phyloP scores from a whole-genome alignment of 2,888 invertebrate species.

The Erynnis tages region DNA sequence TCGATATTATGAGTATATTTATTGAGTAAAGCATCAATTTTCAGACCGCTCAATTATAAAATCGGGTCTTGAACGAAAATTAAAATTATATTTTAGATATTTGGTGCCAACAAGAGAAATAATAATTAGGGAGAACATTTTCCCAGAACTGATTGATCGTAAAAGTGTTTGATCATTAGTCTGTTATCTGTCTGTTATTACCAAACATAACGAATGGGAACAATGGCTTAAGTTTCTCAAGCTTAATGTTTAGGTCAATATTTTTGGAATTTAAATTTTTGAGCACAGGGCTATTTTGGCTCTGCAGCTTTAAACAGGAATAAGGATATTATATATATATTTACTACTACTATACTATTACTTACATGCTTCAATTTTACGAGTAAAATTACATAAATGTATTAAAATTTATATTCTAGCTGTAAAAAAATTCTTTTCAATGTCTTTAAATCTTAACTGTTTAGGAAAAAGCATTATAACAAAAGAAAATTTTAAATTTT shows the following conservation, averaged over 20 bases:
- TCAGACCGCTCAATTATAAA: not conserved
- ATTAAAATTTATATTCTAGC: not conserved
- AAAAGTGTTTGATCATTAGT: not conserved
- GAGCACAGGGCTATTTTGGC: not conserved
- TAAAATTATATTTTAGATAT: slow-evolving; percentile 31
- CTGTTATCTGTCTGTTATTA: slow-evolving; percentile 1
- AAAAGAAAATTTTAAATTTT: slow-evolving; percentile 2
- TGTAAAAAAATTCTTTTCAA: not conserved
- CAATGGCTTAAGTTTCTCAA: slow-evolving; percentile 54
- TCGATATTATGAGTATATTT: not conserved
- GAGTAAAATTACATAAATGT: not conserved
- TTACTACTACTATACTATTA: not conserved
- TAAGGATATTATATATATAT: not conserved
- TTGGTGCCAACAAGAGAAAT: slow-evolving; percentile 57
- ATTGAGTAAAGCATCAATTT: not conserved
- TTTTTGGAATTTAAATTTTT: slow-evolving; percentile 34
- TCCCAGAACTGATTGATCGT: slow-evolving; percentile 9
- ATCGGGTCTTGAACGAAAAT: not conserved
- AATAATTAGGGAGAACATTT: slow-evolving; percentile 2
- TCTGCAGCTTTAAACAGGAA: not conserved
- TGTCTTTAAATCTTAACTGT: slow-evolving; percentile 12
- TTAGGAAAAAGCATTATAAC: not conserved
- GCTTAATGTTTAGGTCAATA: slow-evolving; percentile 32
- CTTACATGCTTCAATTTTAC: too few species aligned
- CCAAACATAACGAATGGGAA: slow-evolving; percentile 59